Percentiles rank a stretch among this genome's conserved stretches.
phyloP scores from a whole-genome alignment of 2,797 vertebrate genomes.

The Uromys caudimaculatus region DNA sequence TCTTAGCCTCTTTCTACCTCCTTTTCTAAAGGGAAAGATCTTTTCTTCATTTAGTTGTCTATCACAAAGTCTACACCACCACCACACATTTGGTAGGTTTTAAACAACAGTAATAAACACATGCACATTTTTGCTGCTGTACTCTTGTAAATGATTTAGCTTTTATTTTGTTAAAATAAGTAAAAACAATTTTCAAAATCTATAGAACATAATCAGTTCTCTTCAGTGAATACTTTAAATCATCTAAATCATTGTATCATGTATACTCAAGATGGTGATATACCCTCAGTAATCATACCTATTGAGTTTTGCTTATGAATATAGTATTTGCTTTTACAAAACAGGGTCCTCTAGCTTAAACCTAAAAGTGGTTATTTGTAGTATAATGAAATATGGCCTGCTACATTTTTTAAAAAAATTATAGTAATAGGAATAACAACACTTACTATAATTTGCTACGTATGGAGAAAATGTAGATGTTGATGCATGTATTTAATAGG shows the following conservation, averaged over 20 bases:
- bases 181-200: constrained; percentile 25
- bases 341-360: constrained; percentile 15
- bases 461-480: constrained; percentile 11
- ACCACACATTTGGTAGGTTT: neutral
- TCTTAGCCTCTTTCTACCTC: neutral
- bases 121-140: neutral
- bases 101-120: constrained; percentile 3
- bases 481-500: neutral
- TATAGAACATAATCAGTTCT: neutral
- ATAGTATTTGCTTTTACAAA: neutral
- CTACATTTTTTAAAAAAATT: neutral
- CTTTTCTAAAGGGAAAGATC: neutral
- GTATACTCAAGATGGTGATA: neutral
- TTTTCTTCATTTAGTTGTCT: constrained; percentile 5
- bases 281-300: neutral
- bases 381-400: neutral
- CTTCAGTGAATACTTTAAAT: constrained; percentile 38
- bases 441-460: neutral
- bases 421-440: neutral
- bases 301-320: neutral
- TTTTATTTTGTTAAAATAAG: constrained; percentile 6
- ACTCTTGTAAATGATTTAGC: neutral
- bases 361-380: constrained; percentile 8
- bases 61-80: neutral
- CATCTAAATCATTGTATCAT: neutral